Evolutionary conservation across 2,888 invertebrate species (phyloP), one percentile per base, ranked within the genome.

Genomic region (Harpalus rubripes): DNA sequence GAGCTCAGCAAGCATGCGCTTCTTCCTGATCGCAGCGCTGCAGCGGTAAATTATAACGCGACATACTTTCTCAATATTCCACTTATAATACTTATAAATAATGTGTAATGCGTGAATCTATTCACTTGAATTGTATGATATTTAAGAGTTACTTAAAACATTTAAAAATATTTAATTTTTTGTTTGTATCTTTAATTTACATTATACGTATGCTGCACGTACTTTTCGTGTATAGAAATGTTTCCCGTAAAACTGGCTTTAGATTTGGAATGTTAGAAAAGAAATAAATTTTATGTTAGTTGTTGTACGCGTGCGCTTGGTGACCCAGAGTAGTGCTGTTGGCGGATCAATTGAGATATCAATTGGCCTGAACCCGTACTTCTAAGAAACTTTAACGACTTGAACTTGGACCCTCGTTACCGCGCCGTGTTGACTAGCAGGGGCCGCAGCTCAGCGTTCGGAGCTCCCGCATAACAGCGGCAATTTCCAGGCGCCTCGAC

Each of bases 371-470:
- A 82, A 82, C 82, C 82, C 82, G 44, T 74, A 82, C 82, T 74
- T 15, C 82, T 74, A 74, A 72, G 82, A 74, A 82, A 82, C 58
- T 82, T 82, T 82, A 82, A 82, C 82, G 82, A 74, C 81, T 74
- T 82, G 58, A 82, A 82, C 82, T 82, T 82, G 82, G 82, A 82
- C 82, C 82, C 82, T 82, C 82, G 82, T 82, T 82, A 82, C 82
- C 74, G 82, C 82, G 74, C 58, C 74, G 59, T 82, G 82, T 82
- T 82, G 74, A 39, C 82, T 82, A 74, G 58, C 39, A 74, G 74
- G 82, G 74, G 59, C 68, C 16, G 65, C 44, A 81, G 65, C 81
- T 32, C 32, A 32, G 6, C 32, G 32, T 32, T 32, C 32, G 32
- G 2, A 32, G 32, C 61, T 81, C 44, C 74, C 82, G 74, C 74